phyloP scores from a whole-genome alignment of 2,888 invertebrate genomes.

The Microctonus hyperodae region DNA sequence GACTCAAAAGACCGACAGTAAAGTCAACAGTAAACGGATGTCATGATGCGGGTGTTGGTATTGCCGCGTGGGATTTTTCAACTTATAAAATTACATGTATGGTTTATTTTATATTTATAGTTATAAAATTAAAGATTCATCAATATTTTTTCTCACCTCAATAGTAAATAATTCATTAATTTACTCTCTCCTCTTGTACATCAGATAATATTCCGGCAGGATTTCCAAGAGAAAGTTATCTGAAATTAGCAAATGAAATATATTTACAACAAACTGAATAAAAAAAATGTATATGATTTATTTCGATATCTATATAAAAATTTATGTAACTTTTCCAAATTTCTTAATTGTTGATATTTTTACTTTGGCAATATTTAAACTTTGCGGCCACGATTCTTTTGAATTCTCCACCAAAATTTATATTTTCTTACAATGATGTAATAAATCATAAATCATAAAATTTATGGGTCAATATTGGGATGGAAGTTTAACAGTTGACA shows the following conservation, averaged over 20 bases:
- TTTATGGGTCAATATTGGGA: conserved; percentile 52
- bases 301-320: too few relatives aligned
- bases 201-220: too few relatives aligned
- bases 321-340: background rate
- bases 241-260: too few relatives aligned
- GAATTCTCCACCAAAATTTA: conserved; percentile 36
- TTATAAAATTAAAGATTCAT: too few relatives aligned
- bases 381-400: conserved; percentile 48
- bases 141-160: too few relatives aligned
- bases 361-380: conserved; percentile 43
- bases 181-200: too few relatives aligned
- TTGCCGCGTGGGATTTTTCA: conserved; percentile 48
- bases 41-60: conserved; percentile 50
- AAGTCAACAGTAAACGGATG: conserved; percentile 45
- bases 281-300: too few relatives aligned
- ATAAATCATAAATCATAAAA: conserved; percentile 51
- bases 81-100: background rate
- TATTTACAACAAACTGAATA: too few relatives aligned
- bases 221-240: too few relatives aligned
- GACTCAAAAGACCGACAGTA: conserved; percentile 31
- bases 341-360: background rate
- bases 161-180: too few relatives aligned
- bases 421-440: conserved; percentile 29
- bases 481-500: background rate
- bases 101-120: background rate